Evolutionary conservation across 1,140 invertebrate genomes (phyloP), one percentile per base, ranked within the genome.

Genomic region (Charaxes varanes): DNA sequence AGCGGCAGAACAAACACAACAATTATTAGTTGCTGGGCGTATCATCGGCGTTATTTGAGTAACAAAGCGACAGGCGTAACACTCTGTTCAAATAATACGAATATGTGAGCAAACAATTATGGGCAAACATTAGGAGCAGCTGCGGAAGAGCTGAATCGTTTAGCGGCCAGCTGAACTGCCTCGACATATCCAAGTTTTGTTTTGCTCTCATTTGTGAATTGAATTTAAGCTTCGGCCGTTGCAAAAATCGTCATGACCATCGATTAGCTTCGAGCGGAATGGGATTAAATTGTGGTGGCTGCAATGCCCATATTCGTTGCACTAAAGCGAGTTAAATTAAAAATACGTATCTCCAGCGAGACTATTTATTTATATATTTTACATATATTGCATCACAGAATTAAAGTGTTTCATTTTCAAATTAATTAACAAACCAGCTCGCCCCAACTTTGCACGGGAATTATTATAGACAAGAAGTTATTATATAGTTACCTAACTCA

Each of bases 51-150:
- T 52, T 73, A 62, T 70, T 72, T 72, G 57, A 55, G 49, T 56
- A 61, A 56, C 53, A 53, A 72, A 67, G 69, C 56, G 64, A 67
- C 68, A 66, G 53, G 47, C 54, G 56, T 78, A 72, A 78, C 70
- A 57, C 62, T 34, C 37, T 51, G 54, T 45, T 42, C 64, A 78
- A 74, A 78, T 71, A 78, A 66, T 64, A 53, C 54, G 60, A 64
- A 69, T 68, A 70, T 66, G 57, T 49, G 62, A 52, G 44, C 67
- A 72, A 73, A 77, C 72, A 73, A 57, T 62, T 61, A 60, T 46
- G 62, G 62, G 53, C 49, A 70, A 68, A 74, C 62, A 70, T 54
- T 50, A 55, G 54, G 58, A 57, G 53, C 58, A 60, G 58, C 53
- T 64, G 56, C 41, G 58, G 51, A 62, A 59, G 42, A 53, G 52